Evolutionary conservation across 1,140 invertebrate genomes (phyloP).

Genomic region (Macrocentrus cingulum): DNA sequence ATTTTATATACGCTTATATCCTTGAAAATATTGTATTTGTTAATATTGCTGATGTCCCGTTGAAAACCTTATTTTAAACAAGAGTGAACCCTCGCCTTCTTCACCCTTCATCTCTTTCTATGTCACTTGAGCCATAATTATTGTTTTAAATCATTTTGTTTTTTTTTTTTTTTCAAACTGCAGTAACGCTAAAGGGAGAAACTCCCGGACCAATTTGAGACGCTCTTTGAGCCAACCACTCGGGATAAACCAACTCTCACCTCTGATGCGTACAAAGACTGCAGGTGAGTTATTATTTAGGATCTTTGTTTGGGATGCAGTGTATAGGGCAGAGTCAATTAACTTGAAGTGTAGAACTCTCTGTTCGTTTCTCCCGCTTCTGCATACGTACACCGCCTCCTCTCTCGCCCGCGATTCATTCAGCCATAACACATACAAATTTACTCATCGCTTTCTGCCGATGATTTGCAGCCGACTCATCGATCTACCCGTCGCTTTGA

Average conservation of each 20-base stretch:
- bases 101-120: not conserved
- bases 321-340: too few species aligned
- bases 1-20: conserved; percentile 49
- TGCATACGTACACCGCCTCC: not conserved
- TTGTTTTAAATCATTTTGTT: conserved; percentile 1
- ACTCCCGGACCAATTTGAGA: conserved; percentile 63
- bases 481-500: conserved; percentile 14
- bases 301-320: too few species aligned
- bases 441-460: conserved; percentile 14
- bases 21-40: conserved; percentile 20
- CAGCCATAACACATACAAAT: not conserved
- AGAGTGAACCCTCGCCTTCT: conserved; percentile 11
- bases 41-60: too few species aligned
- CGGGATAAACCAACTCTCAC: conserved; percentile 68
- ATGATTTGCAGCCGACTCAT: conserved; percentile 6
- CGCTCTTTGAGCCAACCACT: conserved; percentile 73
- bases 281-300: conserved; percentile 48
- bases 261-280: conserved; percentile 61
- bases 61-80: conserved; percentile 1
- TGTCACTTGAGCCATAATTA: not conserved
- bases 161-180: conserved; percentile 30
- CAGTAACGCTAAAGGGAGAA: conserved; percentile 58
- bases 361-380: not conserved
- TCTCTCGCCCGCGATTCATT: not conserved
- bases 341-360: not conserved